Conservation (phyloP, 2,113 vertebrate species). For the Alligator mississippiensis region DNA sequence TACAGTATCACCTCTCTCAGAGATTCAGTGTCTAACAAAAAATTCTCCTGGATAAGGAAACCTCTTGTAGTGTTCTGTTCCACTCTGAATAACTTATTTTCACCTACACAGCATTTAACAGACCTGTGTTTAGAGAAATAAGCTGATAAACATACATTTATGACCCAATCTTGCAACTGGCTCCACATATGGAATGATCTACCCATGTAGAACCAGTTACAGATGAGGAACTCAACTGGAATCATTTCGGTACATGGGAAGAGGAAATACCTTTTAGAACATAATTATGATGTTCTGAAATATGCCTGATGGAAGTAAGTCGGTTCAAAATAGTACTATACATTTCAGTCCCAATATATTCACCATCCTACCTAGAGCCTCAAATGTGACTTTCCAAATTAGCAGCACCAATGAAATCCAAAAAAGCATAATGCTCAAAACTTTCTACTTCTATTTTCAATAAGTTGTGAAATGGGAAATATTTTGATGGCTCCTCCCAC, state of each 20-base stretch:
- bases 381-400: neutral
- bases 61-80: neutral
- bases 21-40: neutral
- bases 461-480: neutral
- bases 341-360: neutral
- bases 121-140: neutral
- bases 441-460: neutral
- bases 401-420: neutral
- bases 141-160: neutral
- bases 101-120: accelerated
- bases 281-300: neutral
- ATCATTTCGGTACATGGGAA: neutral
- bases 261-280: neutral
- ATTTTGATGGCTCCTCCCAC: neutral
- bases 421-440: neutral
- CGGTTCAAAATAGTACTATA: neutral
- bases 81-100: neutral
- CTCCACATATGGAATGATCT: neutral
- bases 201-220: neutral
- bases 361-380: neutral
- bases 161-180: neutral
- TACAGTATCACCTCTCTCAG: accelerated
- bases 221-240: neutral
- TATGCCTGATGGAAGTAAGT: neutral
- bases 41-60: neutral